Evolutionary conservation across 2,113 vertebrate species (phyloP), one percentile per base, ranked within the genome.

Genomic region (Cryptotis parvus): DNA sequence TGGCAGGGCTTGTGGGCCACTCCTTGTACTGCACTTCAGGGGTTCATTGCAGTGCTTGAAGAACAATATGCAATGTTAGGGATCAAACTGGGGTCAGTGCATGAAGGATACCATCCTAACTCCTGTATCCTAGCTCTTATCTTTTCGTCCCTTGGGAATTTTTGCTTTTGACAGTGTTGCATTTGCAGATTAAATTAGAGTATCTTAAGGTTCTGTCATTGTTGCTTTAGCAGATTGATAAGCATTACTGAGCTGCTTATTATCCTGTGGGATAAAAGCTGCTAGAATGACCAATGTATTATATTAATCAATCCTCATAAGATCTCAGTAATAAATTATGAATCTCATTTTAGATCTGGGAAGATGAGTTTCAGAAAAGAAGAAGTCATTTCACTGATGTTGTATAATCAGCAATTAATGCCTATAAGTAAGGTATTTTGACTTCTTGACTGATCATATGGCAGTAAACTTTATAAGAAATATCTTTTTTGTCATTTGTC

Each of bases 301-400:
- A 41, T 84, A 9, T 33, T 74, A 18, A 33, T 7, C 35, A 65
- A 3, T 85, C 33, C 61, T 89, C 18, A 5, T 12, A 61, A 84
- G 58, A 45, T 39, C 26, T 66, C 31, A n/a, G 39, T 63, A 39
- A 75, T 14, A 43, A 76, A 18, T 79, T 84, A 35, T 31, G 12
- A 77, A 31, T 41, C 43, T 45, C 39, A 70, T 52, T 88, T 52
- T 66, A 79, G 6, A 65, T 11, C 39, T 79, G 4, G 2, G 49
- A 83, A 87, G 75, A 24, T 29, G 31, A 84, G 35, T 31, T 77
- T 94, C 35, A 68, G n/a, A 78, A 69, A 63, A 75, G 31, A 83
- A 58, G n/a, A 55, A 6, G 26, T 65, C 4, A 65, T 65, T 65
- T 84, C 37, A 66, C 2, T 81, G 81, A 14, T 61, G 41, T 7